Base-by-base conservation (phyloP, 1,140 invertebrate species). In the Triops longicaudatus region DNA sequence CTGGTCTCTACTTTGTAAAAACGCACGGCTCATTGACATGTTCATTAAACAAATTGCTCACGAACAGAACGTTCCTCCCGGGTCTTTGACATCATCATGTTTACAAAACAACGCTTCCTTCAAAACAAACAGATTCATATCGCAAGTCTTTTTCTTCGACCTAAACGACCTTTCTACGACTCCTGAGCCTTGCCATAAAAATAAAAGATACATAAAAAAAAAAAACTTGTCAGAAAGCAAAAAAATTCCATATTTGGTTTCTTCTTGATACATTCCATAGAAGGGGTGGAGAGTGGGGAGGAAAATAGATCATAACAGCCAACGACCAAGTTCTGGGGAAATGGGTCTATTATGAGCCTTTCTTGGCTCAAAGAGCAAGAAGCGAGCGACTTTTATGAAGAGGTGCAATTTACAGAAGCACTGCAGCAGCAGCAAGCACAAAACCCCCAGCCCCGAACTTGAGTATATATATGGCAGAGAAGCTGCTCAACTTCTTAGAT, bases 361-460 rank as follows among this genome's bases (percentile, higher is more conserved):
- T 63, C n/a, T 63, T 63, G 50, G 50, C 50, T 63, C 50, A 22
- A 63, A 63, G 50, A 63, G n/a, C 50, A 63, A 63, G 50, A 63
- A 63, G 44, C 44, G 44, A 63, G 44, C 44, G 44, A 63, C 50
- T 63, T 63, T 63, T 63, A 63, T 63, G 50, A 63, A 63, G 50
- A 63, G 50, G 50, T 63, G 50, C 50, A 63, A 63, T 63, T 63
- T 63, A 63, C 50, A n/a, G 50, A 63, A 63, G 50, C 50, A 63
- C 50, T 14, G 50, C 50, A 63, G n/a, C 50, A 37, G 31, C 50
- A 63, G 17, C 44, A 14, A 63, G 44, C n/a, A 14, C 44, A 17
- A 4, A 17, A 14, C 14, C 44, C 44, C 44, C 44, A 14, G 14
- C 44, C 44, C 44, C 14, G 14, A 63, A 22, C 11, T 6, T n/a